Base-by-base conservation (phyloP, 2,113 vertebrate species). In the Dromiciops gliroides region DNA sequence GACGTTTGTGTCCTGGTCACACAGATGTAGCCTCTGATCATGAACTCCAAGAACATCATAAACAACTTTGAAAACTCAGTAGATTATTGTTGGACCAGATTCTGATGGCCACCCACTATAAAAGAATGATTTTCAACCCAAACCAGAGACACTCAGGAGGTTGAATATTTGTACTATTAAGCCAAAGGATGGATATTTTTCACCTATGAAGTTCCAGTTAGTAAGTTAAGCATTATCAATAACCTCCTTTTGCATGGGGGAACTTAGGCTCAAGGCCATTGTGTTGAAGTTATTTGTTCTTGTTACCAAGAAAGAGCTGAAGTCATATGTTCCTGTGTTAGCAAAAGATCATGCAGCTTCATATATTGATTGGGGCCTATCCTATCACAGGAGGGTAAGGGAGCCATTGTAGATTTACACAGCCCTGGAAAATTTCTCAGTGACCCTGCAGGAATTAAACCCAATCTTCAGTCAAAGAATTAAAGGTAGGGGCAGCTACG, bases 1-100 rank as follows among this genome's bases (percentile, higher is more conserved):
- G 2, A 90, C 93, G 49, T 93, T 96, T 93, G 67, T 75, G 67
- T 89, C 48, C 50, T 60, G 93, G 49, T 49, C 83, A 48, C 16
- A 10, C 31, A 88, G 44, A 26, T 93, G 51, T 92, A 52, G 47
- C 26, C 67, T 44, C 67, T 83, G 67, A 83, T 83, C 67, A 83
- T 49, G 26, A 90, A 53, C 93, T 92, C 19, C 23, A 8, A 83
- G 22, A 50, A 31, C 49, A 94, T 53, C 31, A 6, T 47, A n/a
- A 94, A 31, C 3, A 48, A 2, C 92, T 93, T 31, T 92, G 83
- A 89, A 92, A 95, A 1, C 37, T 91, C 2, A 44, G 44, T 83
- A 83, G 67, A 83, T 19, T 83, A 44, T 83, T 83, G 67, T 44
- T 83, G 67, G 37, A 6, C 37, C 67, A 83, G 67, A 44, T 83